Conservation (phyloP, 2,113 vertebrate genomes). For the Corythornis madagascariensis region DNA sequence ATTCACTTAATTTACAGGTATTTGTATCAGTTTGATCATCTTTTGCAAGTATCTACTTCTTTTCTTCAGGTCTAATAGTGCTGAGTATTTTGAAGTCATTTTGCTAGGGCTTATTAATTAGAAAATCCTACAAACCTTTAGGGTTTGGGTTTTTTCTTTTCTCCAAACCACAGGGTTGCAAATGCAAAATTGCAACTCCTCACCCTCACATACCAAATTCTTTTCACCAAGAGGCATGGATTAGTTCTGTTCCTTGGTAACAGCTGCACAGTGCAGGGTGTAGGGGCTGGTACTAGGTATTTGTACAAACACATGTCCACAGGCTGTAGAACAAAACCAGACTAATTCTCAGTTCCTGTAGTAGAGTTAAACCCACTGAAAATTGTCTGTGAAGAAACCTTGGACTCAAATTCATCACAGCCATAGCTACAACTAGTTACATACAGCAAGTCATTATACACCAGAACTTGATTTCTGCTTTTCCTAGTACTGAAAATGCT, state of each 20-base stretch:
- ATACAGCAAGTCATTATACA: not conserved
- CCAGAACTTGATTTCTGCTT: not conserved
- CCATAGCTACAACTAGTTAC: not conserved
- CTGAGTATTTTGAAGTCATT: not conserved
- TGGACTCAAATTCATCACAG: not conserved
- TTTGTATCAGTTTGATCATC: constrained; percentile 30
- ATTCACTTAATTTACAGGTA: constrained; percentile 40
- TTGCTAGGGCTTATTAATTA: not conserved
- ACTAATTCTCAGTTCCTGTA: not conserved
- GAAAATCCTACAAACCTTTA: not conserved
- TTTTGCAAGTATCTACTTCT: constrained; percentile 8
- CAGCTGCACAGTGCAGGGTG: not conserved
- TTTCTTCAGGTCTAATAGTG: not conserved
- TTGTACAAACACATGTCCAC: not conserved
- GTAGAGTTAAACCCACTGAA: not conserved
- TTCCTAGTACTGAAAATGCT: not conserved
- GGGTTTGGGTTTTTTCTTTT: not conserved
- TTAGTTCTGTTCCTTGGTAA: not conserved
- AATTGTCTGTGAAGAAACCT: not conserved
- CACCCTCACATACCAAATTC: not conserved
- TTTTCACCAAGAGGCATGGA: not conserved
- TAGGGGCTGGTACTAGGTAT: not conserved
- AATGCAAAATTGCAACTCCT: not conserved
- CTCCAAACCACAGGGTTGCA: not conserved
- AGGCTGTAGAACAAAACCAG: not conserved